A percentile compares a stretch with the other conserved stretches of the same genome.
Evolutionary conservation across 1,140 invertebrate genomes (phyloP).

Genomic region (Caenorhabditis brenneri): DNA sequence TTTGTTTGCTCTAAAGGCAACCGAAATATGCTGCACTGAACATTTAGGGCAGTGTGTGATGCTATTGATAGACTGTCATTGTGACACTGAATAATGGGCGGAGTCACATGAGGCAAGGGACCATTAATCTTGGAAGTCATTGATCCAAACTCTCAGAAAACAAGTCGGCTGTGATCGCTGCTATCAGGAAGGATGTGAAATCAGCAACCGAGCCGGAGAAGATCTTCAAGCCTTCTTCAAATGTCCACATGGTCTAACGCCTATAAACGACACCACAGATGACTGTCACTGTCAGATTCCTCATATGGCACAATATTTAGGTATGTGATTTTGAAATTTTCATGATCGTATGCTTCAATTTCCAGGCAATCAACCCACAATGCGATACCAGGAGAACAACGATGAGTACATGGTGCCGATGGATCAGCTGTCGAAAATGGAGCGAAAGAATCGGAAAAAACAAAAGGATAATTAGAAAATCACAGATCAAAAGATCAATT

Average conservation of each 20-base stretch:
- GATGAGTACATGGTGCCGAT: neutral
- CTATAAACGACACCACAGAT: constrained; percentile 62
- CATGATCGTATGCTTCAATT: neutral
- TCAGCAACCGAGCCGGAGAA: constrained; percentile 57
- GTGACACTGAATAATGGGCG: too few relatives aligned
- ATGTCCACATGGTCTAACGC: constrained; percentile 63
- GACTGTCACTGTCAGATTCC: constrained; percentile 65
- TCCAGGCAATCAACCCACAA: constrained; percentile 7
- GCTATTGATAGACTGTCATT: too few relatives aligned
- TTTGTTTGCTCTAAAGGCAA: too few relatives aligned
- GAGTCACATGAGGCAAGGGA: too few relatives aligned
- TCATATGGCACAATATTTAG: constrained; percentile 24
- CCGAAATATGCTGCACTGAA: too few relatives aligned
- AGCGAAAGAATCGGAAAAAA: constrained; percentile 22
- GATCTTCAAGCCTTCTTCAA: constrained; percentile 65
- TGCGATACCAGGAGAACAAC: constrained; percentile 16
- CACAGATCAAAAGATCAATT: neutral
- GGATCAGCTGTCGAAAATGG: neutral
- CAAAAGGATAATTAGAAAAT: neutral
- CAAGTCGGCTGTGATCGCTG: constrained; percentile 69
- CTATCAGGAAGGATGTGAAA: constrained; percentile 65
- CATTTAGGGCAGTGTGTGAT: too few relatives aligned
- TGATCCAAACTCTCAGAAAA: constrained; percentile 55
- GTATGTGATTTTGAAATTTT: neutral
- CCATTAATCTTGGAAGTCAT: neutral